Evolutionary conservation across 2,888 invertebrate species (phyloP).

Genomic region (Andrena praecox): DNA sequence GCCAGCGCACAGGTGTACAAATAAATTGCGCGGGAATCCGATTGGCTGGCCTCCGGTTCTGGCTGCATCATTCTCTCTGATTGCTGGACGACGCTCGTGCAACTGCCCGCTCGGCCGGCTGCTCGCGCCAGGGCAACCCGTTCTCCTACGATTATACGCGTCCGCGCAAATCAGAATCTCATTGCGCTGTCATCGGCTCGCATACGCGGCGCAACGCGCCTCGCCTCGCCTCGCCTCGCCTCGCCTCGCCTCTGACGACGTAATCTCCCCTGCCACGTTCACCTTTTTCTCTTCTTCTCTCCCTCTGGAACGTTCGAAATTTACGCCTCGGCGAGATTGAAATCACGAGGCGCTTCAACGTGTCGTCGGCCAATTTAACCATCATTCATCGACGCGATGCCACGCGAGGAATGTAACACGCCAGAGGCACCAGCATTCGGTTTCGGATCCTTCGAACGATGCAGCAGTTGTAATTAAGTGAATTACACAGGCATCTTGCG

Average conservation of each 20-base stretch:
- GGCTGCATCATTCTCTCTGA: conserved; percentile 80
- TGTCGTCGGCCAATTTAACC: conserved; percentile 72
- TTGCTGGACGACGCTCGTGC: conserved; percentile 75
- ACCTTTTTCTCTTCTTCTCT: conserved; percentile 58
- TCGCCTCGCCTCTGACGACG: conserved; percentile 66
- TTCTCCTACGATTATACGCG: conserved; percentile 68
- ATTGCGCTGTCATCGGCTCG: conserved; percentile 75
- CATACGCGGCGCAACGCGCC: conserved; percentile 48
- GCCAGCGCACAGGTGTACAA: conserved; percentile 70
- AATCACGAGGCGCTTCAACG: conserved; percentile 61
- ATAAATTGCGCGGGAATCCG: conserved; percentile 72
- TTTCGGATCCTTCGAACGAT: not conserved
- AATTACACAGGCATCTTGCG: conserved; percentile 11
- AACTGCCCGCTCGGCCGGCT: conserved; percentile 55
- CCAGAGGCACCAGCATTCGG: too few relatives aligned
- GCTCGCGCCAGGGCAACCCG: conserved; percentile 50
- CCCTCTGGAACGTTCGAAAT: conserved; percentile 42
- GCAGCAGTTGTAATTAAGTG: conserved; percentile 28
- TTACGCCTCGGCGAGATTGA: conserved; percentile 42
- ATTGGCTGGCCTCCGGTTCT: conserved; percentile 69
- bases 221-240: conserved; percentile 47
- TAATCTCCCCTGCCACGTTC: conserved; percentile 62
- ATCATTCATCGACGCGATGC: conserved; percentile 58
- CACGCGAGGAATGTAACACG: not conserved
- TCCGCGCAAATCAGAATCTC: conserved; percentile 74